These are phyloP conservation scores for Pipistrellus pipistrellus DNA, from an alignment of 2,797 vertebrate species.

Conservation along the genomic window DNA sequence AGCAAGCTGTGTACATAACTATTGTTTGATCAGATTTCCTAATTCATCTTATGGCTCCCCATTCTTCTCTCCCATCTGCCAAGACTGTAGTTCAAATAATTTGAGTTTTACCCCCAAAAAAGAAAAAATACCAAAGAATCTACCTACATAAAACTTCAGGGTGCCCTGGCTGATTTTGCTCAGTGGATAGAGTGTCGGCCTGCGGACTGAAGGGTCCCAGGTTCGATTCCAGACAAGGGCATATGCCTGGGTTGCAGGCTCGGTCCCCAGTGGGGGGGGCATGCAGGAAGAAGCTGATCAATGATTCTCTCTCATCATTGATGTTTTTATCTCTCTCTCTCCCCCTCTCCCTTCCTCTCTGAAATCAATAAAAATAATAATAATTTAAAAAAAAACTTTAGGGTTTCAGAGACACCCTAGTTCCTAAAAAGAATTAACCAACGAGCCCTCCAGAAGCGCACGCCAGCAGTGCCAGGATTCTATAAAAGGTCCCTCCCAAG, in stretches of 20 bases:
- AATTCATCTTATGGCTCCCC: background rate
- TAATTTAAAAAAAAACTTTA: background rate
- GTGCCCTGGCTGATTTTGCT: too few species aligned
- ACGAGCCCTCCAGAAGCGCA: background rate
- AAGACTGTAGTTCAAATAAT: constrained; percentile 7
- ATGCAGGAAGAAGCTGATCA: too few species aligned
- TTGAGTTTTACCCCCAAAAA: background rate
- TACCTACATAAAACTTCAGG: background rate
- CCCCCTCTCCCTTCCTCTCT: too few species aligned
- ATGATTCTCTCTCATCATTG: too few species aligned
- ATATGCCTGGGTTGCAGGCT: too few species aligned
- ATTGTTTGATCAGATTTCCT: background rate
- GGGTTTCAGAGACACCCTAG: background rate
- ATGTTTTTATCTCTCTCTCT: too few species aligned
- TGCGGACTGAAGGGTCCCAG: too few species aligned
- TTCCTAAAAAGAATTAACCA: background rate
- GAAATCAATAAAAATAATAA: too few species aligned
- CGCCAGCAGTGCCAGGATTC: background rate
- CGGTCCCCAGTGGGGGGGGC: too few species aligned
- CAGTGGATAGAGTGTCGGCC: too few species aligned
- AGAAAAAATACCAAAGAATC: background rate
- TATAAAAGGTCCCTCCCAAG: background rate
- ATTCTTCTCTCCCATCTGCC: background rate
- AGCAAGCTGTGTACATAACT: background rate
- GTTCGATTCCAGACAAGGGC: too few species aligned